These are phyloP conservation scores for Agrochola circellaris DNA, from an alignment of 2,888 invertebrate species.

Conservation along the genomic window DNA sequence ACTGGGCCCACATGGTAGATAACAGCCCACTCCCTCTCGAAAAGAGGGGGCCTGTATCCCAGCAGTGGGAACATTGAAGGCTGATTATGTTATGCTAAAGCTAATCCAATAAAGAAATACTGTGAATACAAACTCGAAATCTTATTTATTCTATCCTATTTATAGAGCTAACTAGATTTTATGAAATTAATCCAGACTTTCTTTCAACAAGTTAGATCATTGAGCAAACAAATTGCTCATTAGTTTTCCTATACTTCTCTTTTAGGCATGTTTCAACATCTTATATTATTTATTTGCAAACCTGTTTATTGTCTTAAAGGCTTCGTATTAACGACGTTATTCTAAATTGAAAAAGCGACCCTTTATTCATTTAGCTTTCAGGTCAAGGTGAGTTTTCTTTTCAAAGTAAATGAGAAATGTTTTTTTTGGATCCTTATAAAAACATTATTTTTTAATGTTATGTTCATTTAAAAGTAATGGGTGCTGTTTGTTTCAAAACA, in stretches of 20 bases:
- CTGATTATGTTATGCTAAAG: not conserved
- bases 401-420: conserved; percentile 26
- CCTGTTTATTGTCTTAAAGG: conserved; percentile 39
- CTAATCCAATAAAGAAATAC: not conserved
- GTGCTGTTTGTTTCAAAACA: not conserved
- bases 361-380: conserved; percentile 47
- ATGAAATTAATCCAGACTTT: conserved; percentile 3
- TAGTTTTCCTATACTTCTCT: conserved; percentile 29
- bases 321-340: conserved; percentile 49
- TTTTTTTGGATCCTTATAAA: conserved; percentile 2
- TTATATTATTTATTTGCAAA: conserved; percentile 45
- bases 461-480: conserved; percentile 6
- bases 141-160: not conserved
- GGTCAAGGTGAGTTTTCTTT: conserved; percentile 40
- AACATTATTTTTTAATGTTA: conserved; percentile 8
- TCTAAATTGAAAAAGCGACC: conserved; percentile 49
- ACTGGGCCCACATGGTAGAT: too few species aligned
- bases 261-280: conserved; percentile 20
- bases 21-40: too few species aligned
- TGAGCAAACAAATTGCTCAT: conserved; percentile 13
- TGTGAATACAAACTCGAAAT: not conserved
- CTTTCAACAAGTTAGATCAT: conserved; percentile 14
- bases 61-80: not conserved
- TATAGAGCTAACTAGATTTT: conserved; percentile 13
- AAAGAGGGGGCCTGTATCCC: not conserved